Evolutionary conservation across 2,888 invertebrate genomes (phyloP).

Genomic region (Synergus laeviventris): DNA sequence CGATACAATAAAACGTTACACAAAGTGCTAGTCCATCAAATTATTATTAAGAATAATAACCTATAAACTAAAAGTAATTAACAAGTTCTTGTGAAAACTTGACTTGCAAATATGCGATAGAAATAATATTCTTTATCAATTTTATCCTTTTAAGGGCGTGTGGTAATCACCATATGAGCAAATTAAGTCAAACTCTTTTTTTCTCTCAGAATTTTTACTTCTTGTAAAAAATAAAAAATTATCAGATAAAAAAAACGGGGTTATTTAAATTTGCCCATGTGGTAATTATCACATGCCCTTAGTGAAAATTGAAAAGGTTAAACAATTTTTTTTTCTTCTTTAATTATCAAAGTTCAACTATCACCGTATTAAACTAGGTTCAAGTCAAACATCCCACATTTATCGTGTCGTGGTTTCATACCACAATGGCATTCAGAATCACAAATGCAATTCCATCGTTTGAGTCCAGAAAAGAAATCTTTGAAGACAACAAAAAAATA

Average conservation of each 20-base stretch:
- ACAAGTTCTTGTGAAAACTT: neutral
- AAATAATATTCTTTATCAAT: neutral
- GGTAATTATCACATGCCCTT: no score
- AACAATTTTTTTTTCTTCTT: neutral
- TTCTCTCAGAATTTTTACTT: no score
- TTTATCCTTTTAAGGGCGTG: neutral
- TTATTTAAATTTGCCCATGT: no score
- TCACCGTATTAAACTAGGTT: slow-evolving; percentile 56
- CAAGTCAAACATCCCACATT: slow-evolving; percentile 50
- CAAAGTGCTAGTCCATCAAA: neutral
- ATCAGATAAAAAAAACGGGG: no score
- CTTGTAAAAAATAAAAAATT: no score
- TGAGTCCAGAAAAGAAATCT: neutral
- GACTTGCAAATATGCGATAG: neutral
- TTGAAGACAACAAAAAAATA: neutral
- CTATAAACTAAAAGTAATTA: neutral
- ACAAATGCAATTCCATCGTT: slow-evolving; percentile 5
- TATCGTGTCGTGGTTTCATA: slow-evolving; percentile 41
- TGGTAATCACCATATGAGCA: no score
- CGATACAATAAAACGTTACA: neutral
- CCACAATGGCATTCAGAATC: slow-evolving; percentile 22
- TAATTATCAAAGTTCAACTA: neutral
- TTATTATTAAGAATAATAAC: neutral
- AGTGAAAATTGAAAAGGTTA: neutral
- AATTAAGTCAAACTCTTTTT: no score